These are phyloP conservation scores for Vipera latastei DNA, from an alignment of 2,797 vertebrate species.

Conservation along the genomic window DNA sequence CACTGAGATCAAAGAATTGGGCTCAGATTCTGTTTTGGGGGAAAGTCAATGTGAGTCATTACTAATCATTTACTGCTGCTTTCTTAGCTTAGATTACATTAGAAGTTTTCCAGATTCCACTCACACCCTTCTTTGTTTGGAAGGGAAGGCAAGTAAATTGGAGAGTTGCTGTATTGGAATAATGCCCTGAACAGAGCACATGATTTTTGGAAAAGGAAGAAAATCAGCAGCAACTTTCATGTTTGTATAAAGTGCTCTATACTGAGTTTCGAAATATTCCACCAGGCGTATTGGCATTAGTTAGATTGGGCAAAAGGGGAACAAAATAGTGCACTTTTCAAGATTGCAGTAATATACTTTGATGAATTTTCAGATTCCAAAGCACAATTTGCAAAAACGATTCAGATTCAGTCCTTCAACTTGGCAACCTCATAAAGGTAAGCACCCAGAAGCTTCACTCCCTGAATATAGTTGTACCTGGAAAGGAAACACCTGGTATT, in stretches of 20 bases:
- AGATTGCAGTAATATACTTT: slow-evolving; percentile 3
- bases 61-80: background rate
- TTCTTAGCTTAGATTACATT: background rate
- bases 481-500: slow-evolving; percentile 41
- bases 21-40: background rate
- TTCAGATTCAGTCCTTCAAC: slow-evolving; percentile 70
- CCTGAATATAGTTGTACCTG: slow-evolving; percentile 92
- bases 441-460: slow-evolving; percentile 88
- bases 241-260: slow-evolving; percentile 2
- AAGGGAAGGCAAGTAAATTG: background rate
- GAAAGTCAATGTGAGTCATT: background rate
- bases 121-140: background rate
- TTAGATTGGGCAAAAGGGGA: background rate
- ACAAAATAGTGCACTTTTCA: slow-evolving; percentile 15
- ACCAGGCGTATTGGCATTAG: background rate
- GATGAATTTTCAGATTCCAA: slow-evolving; percentile 25
- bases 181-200: background rate
- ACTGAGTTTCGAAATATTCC: background rate
- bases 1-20: background rate
- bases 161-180: background rate
- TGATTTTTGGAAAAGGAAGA: background rate
- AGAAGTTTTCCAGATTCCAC: background rate
- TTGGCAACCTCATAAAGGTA: slow-evolving; percentile 93
- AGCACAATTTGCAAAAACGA: background rate
- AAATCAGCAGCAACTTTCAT: background rate